A percentile compares a stretch with the other conserved stretches of the same genome.
phyloP scores from a whole-genome alignment of 2,113 vertebrate genomes.

The Antigone vipio region DNA sequence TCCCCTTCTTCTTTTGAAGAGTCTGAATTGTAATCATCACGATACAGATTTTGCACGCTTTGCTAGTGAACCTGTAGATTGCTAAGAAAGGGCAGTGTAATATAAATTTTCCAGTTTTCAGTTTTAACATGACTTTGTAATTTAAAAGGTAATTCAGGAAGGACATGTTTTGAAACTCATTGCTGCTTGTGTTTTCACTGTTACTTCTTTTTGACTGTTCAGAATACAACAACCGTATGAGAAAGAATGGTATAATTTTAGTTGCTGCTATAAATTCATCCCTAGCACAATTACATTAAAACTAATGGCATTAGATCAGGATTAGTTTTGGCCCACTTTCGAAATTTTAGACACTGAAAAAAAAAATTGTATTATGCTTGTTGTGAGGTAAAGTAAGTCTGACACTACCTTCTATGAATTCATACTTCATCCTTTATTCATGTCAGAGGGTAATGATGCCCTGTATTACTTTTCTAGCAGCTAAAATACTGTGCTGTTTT shows the following conservation, averaged over 20 bases:
- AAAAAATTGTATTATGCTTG: neutral
- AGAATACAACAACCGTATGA: neutral
- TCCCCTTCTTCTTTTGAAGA: neutral
- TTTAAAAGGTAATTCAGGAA: conserved; percentile 7
- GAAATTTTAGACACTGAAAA: neutral
- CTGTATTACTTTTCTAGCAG: neutral
- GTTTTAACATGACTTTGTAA: neutral
- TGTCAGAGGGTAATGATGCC: neutral
- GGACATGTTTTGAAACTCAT: neutral
- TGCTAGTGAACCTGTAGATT: neutral
- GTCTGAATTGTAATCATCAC: neutral
- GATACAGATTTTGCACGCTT: neutral
- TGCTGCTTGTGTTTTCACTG: neutral
- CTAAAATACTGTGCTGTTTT: neutral
- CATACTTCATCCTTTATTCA: neutral
- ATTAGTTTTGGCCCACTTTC: neutral
- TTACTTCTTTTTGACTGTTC: neutral
- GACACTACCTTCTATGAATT: neutral
- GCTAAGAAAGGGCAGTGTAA: neutral
- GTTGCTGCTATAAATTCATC: neutral
- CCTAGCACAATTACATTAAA: neutral
- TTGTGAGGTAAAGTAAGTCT: neutral
- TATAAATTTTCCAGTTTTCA: neutral
- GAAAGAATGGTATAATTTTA: neutral
- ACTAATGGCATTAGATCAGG: neutral